Evolutionary conservation across 2,888 invertebrate genomes (phyloP), one percentile per base, ranked within the genome.

Genomic region (Chaitophorus viminalis): DNA sequence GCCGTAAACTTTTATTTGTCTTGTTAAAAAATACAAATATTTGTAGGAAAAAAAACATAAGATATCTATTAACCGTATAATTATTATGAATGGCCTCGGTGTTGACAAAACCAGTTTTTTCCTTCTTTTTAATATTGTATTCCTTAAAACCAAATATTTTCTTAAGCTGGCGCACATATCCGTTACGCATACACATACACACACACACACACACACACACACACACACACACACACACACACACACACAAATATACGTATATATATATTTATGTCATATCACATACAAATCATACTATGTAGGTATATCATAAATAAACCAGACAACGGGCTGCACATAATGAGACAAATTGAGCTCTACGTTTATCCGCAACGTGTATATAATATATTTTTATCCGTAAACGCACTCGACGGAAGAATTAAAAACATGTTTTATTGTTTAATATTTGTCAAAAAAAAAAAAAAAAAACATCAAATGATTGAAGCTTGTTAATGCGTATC

Each of bases 321-420:
- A 72, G 72, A 72, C 72, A 33, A 72, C 72, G 33, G 18, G 72
- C 72, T 3, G n/a, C n/a, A n/a, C 9, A 17, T 82, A 72, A 82
- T 33, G 82, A 52, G 33, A 82, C 82, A 72, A 82, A 82, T 82
- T 52, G 52, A 52, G 82, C 33, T 52, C 21, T 82, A 18, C 31
- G 31, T 82, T 6, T 68, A 46, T 21, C 70, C 17, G n/a, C n/a
- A 65, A 14, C 21, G 5, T 17, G 17, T 2, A 8, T 2, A 8
- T 79, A 78, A 46, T 36, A 39, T 29, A 79, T 18, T 78, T 25
- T 52, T 25, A n/a, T 79, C 29, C 39, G 3, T 21, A n/a, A n/a
- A 0, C 9, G 33, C 14, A 33, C 31, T 52, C 17, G 31, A 52
- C 39, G 9, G 65, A 29, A 21, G 81, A 68, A 81, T 68, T 68